A percentile compares a stretch with the other conserved stretches of the same genome.
Conservation (phyloP, 2,888 invertebrate species). For the Acleris holmiana region DNA sequence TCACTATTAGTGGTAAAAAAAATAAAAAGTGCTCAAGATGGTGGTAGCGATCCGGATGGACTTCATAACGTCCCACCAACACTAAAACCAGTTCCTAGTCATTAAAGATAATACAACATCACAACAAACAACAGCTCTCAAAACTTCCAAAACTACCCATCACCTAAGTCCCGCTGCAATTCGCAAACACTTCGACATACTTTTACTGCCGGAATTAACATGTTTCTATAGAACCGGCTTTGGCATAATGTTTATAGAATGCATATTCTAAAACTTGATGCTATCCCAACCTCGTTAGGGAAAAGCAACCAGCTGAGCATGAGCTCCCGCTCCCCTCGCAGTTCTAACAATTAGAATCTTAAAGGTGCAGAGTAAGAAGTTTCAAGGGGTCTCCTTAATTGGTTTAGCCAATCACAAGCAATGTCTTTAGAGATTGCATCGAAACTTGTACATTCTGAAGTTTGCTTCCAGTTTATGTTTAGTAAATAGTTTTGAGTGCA, state of each 20-base stretch:
- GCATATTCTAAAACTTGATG: slow-evolving; percentile 37
- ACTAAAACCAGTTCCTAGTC: too few species aligned
- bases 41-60: too few species aligned
- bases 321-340: neutral
- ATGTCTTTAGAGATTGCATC: slow-evolving; percentile 38
- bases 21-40: too few species aligned
- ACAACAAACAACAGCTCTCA: neutral
- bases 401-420: slow-evolving; percentile 31
- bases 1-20: too few species aligned
- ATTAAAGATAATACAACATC: too few species aligned
- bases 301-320: slow-evolving; percentile 1
- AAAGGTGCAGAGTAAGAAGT: neutral
- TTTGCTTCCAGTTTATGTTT: slow-evolving; percentile 36
- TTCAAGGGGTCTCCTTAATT: slow-evolving; percentile 18
- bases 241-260: slow-evolving; percentile 33
- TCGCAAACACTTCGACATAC: slow-evolving; percentile 19
- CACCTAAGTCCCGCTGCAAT: slow-evolving; percentile 19
- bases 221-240: slow-evolving; percentile 21
- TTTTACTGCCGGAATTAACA: slow-evolving; percentile 24
- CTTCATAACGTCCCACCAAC: too few species aligned
- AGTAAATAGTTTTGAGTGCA: slow-evolving; percentile 31
- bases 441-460: slow-evolving; percentile 37
- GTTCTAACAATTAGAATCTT: neutral
- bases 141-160: slow-evolving; percentile 5
- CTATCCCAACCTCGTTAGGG: slow-evolving; percentile 33